Evolutionary conservation across 2,888 invertebrate genomes (phyloP).

Genomic region (Agrotis segetum): DNA sequence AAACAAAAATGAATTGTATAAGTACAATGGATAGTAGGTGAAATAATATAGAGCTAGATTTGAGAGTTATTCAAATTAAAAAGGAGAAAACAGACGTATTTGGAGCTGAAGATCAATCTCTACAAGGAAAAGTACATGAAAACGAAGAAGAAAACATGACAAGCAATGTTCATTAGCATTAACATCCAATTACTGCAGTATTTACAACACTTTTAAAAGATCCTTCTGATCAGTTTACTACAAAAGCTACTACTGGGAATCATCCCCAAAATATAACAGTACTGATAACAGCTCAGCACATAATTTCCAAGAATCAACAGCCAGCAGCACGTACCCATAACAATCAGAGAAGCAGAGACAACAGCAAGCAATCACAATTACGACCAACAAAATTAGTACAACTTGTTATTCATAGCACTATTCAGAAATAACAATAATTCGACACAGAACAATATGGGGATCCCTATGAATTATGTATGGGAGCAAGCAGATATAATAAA

Average conservation of each 20-base stretch:
- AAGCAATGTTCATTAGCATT: neutral
- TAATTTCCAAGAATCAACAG: conserved; percentile 24
- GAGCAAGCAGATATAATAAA: conserved; percentile 76
- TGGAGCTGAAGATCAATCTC: neutral
- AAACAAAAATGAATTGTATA: neutral
- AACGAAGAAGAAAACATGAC: neutral
- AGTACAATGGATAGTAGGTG: neutral
- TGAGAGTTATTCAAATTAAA: neutral
- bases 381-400: conserved; percentile 63
- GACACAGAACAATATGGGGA: conserved; percentile 66
- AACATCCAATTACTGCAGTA: neutral
- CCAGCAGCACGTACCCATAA: conserved; percentile 28
- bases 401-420: conserved; percentile 64
- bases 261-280: neutral
- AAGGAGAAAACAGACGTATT: neutral
- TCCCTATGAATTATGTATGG: conserved; percentile 84
- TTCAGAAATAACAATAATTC: conserved; percentile 71
- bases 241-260: neutral
- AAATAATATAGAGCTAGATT: neutral
- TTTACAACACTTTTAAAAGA: neutral
- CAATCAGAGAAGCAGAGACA: conserved; percentile 38
- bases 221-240: neutral
- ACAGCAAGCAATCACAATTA: conserved; percentile 67
- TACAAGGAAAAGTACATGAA: neutral
- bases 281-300: conserved; percentile 5